These are phyloP conservation scores for Anomalospiza imberbis DNA, from an alignment of 2,797 vertebrate species.

Conservation along the genomic window DNA sequence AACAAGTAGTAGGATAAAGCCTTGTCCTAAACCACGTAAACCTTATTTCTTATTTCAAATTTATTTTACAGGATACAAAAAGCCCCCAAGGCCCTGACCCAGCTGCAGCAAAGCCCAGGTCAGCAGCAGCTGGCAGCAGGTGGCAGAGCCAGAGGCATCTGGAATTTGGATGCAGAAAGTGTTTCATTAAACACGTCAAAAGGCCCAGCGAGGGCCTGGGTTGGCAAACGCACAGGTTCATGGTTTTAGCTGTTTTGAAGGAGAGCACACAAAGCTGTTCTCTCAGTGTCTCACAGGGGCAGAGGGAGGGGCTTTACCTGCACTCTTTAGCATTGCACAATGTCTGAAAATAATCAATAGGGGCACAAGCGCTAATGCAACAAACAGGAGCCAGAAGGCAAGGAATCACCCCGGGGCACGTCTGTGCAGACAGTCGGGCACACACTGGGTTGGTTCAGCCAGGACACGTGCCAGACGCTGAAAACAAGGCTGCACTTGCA, in stretches of 20 bases:
- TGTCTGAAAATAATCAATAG: neutral
- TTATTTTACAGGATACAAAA: neutral
- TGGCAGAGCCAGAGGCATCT: neutral
- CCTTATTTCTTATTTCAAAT: neutral
- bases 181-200: neutral
- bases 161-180: neutral
- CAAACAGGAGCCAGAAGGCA: neutral
- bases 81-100: neutral
- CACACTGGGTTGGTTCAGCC: neutral
- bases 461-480: neutral
- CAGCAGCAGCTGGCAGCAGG: neutral
- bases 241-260: neutral
- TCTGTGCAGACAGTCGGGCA: neutral
- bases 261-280: neutral
- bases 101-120: neutral
- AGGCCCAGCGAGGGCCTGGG: neutral
- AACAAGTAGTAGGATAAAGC: neutral
- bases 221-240: fast-evolving
- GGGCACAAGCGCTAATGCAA: neutral
- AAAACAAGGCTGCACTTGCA: neutral
- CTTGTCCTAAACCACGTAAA: neutral
- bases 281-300: fast-evolving
- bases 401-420: neutral
- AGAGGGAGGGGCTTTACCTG: neutral
- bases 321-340: neutral